phyloP scores from a whole-genome alignment of 2,113 vertebrate species.

The Gallinago media region DNA sequence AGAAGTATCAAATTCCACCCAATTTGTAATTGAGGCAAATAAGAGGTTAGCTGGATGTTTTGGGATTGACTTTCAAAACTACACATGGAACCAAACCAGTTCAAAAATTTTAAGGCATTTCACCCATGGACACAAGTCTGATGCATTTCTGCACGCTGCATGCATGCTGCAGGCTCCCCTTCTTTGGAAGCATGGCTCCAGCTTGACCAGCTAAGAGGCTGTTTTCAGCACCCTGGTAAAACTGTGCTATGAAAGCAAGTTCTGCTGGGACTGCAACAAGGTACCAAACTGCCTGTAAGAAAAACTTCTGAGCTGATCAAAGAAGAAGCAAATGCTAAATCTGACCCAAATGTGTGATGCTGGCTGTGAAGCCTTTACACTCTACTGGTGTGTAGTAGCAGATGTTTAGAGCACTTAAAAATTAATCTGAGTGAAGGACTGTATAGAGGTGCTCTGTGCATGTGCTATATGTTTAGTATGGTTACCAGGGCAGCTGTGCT shows the following conservation, averaged over 20 bases:
- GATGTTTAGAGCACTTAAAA: not conserved
- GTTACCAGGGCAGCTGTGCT: not conserved
- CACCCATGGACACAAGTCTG: slow-evolving; percentile 31
- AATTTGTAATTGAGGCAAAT: not conserved
- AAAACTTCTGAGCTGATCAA: not conserved
- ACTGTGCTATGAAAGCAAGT: slow-evolving; percentile 34
- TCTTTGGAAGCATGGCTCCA: slow-evolving; percentile 45
- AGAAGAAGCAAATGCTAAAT: not conserved
- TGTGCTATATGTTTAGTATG: not conserved
- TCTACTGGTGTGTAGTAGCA: not conserved
- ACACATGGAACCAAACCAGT: not conserved
- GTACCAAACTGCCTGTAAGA: not conserved
- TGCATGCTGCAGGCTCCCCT: slow-evolving; percentile 48
- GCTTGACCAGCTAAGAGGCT: slow-evolving; percentile 28
- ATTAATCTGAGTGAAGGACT: not conserved
- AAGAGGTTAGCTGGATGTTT: not conserved
- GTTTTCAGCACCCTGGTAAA: slow-evolving; percentile 21
- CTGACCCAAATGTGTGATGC: not conserved
- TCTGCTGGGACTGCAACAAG: slow-evolving; percentile 28
- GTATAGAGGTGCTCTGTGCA: not conserved
- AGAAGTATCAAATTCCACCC: slow-evolving; percentile 16
- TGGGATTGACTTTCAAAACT: not conserved
- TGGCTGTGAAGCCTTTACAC: not conserved
- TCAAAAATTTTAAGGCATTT: slow-evolving; percentile 33
- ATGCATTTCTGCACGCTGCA: slow-evolving; percentile 42